These are phyloP conservation scores for Dasypolia templi DNA, from an alignment of 2,888 invertebrate species.

Conservation along the genomic window DNA sequence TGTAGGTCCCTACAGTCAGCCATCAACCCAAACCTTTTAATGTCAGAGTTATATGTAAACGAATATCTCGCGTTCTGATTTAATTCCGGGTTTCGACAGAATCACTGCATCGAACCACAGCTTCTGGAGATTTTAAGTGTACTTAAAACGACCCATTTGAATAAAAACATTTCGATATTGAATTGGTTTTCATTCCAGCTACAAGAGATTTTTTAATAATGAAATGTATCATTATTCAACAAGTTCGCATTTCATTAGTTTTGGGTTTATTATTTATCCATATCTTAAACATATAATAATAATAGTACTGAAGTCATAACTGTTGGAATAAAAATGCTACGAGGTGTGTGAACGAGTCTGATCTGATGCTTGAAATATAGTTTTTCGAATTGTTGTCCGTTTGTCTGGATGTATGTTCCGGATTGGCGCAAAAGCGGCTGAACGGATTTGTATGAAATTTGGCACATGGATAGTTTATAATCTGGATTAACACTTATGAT, in stretches of 20 bases:
- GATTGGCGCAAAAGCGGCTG: too few relatives aligned
- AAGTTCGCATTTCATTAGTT: not conserved
- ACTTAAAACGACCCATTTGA: slow-evolving; percentile 37
- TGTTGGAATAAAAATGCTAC: too few relatives aligned
- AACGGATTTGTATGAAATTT: too few relatives aligned
- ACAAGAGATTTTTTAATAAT: slow-evolving; percentile 32
- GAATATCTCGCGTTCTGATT: slow-evolving; percentile 20
- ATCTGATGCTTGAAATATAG: too few relatives aligned
- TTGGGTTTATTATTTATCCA: not conserved
- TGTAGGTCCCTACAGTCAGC: not conserved
- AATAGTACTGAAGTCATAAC: too few relatives aligned
- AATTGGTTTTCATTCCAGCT: slow-evolving; percentile 25
- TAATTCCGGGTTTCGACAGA: slow-evolving; percentile 31
- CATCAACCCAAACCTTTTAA: not conserved
- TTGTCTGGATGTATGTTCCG: too few relatives aligned
- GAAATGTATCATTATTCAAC: slow-evolving; percentile 27
- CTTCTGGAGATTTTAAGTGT: slow-evolving; percentile 36
- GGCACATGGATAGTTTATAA: too few relatives aligned
- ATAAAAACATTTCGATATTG: slow-evolving; percentile 52
- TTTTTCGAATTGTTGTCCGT: too few relatives aligned
- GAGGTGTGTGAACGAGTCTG: too few relatives aligned
- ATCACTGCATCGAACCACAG: slow-evolving; percentile 11
- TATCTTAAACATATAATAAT: too few relatives aligned
- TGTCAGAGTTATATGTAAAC: slow-evolving; percentile 14
- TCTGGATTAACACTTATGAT: too few relatives aligned